phyloP scores from a whole-genome alignment of 2,113 vertebrate species.

The Otolemur garnettii region DNA sequence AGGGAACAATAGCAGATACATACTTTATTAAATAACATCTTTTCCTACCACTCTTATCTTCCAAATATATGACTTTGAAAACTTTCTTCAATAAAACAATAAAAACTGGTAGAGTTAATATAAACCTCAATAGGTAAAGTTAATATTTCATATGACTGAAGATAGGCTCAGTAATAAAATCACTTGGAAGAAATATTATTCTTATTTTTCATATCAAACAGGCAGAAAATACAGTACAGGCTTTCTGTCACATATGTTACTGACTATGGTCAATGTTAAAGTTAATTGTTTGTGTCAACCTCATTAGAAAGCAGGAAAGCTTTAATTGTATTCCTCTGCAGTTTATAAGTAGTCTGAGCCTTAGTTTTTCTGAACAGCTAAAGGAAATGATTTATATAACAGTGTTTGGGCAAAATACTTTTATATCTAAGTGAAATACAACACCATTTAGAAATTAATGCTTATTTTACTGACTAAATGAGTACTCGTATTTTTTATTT shows the following conservation, averaged over 20 bases:
- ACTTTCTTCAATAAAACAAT: neutral
- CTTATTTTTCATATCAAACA: neutral
- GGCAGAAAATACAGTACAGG: neutral
- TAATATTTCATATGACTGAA: conserved; percentile 40
- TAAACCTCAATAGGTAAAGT: neutral
- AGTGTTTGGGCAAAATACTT: neutral
- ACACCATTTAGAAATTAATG: neutral
- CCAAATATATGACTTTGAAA: neutral
- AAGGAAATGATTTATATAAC: neutral
- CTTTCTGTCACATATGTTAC: neutral
- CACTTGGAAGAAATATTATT: neutral
- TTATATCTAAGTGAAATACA: neutral
- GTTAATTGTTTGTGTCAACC: neutral
- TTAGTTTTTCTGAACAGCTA: neutral
- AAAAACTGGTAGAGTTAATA: neutral
- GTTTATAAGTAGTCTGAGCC: neutral
- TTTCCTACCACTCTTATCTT: neutral
- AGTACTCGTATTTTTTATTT: neutral
- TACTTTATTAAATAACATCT: neutral
- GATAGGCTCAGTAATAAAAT: neutral
- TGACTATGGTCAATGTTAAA: neutral
- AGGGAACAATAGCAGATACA: neutral
- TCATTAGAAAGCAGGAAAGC: neutral
- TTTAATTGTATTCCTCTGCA: neutral
- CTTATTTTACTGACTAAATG: neutral